Evolutionary conservation across 2,797 vertebrate species (phyloP).

Genomic region (Poeciliopsis gracilis): DNA sequence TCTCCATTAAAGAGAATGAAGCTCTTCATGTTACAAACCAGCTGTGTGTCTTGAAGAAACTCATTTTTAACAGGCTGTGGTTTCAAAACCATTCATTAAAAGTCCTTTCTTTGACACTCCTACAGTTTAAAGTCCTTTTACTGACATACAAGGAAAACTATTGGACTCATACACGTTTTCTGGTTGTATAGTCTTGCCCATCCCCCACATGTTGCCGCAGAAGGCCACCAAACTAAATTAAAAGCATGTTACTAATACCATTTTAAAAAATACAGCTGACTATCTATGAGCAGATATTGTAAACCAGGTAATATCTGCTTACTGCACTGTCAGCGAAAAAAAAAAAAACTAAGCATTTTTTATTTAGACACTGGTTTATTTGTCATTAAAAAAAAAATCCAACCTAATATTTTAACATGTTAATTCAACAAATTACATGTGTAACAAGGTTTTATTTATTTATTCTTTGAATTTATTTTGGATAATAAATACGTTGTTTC

Average conservation of each 20-base stretch:
- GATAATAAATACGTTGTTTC: no score
- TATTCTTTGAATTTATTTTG: no score
- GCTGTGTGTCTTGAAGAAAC: neutral
- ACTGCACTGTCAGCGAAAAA: neutral
- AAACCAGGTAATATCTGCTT: neutral
- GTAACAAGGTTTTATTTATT: neutral
- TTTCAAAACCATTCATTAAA: neutral
- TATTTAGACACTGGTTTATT: neutral
- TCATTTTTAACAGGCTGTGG: neutral
- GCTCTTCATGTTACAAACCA: neutral
- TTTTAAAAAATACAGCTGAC: neutral
- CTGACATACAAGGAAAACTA: neutral
- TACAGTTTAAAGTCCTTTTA: neutral
- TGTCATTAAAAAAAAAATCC: neutral
- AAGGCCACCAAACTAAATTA: neutral
- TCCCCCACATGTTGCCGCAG: neutral
- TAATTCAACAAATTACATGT: neutral
- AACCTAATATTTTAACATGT: neutral
- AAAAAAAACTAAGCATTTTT: neutral
- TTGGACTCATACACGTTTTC: neutral
- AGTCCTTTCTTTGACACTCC: neutral
- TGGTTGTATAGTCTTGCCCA: neutral
- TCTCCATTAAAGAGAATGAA: neutral
- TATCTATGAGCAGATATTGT: neutral
- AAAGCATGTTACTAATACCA: neutral